Base-by-base conservation (phyloP, 2,113 vertebrate genomes). In the Dunckerocampus dactyliophorus region DNA sequence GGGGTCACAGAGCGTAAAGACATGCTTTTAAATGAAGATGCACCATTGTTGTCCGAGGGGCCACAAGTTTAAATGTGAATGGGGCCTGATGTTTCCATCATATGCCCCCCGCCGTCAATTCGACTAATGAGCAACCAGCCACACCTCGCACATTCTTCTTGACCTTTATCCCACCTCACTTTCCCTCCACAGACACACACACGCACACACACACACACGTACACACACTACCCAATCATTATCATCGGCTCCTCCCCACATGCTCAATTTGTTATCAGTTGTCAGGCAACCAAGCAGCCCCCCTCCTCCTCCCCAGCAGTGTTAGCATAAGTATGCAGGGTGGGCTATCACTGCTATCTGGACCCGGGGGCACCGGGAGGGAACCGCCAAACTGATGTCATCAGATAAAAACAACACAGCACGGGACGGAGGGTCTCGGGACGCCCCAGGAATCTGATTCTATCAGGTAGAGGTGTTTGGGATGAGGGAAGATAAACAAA, bases 271-370 rank as follows among this genome's bases (percentile, higher is more conserved):
- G 76, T 85, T 80, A 82, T 86, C 81, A 80, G 75, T 75, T 85
- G 81, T 80, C 81, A 83, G 67, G 73, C 79, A 76, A 7, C 82
- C 82, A 77, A 34, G 31, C 31, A 34, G 31, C 31, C 42, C 34
- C 71, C 56, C 67, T 73, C 63, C 59, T 15, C 59, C 56, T 65
- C 60, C 63, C 39, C 59, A 62, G 56, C 70, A 74, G 71, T 53
- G 84, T 87, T 86, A 81, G 73, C 82, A 88, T 89, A 87, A 83
- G 81, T 81, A 89, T 89, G 88, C 79, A 77, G 78, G 31, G 74
- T 39, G 28, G 50, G 67, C 71, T 80, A 89, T 90, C 84, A 82
- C 66, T 76, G 73, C 81, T 84, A 85, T 87, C 77, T 82, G 80
- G 77, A 75, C 77, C 79, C 47, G 46, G 16, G 62, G 81, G 72